phyloP scores from a whole-genome alignment of 2,888 invertebrate genomes.

The Dasypogon diadema region DNA sequence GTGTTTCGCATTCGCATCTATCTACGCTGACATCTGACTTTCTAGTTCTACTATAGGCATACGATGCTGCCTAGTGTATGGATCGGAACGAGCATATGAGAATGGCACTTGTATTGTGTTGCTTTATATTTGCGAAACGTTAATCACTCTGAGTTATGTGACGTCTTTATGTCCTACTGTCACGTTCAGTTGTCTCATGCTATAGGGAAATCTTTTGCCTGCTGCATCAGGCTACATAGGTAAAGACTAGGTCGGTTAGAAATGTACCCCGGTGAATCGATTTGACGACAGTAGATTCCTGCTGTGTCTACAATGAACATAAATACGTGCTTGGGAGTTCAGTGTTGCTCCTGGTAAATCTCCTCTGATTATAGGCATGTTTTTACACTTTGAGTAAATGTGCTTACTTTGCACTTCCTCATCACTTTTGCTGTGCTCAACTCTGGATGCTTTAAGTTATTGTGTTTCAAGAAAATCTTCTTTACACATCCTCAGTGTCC shows the following conservation, averaged over 20 bases:
- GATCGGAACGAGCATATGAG: neutral
- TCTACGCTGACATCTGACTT: constrained; percentile 43
- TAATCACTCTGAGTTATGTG: constrained; percentile 69
- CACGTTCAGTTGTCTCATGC: constrained; percentile 64
- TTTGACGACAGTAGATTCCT: neutral
- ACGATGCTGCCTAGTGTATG: neutral
- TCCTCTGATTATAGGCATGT: constrained; percentile 12
- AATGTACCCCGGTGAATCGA: neutral
- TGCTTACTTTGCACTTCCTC: too few relatives aligned
- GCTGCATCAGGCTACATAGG: neutral
- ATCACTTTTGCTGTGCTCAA: too few relatives aligned
- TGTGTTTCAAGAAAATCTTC: too few relatives aligned
- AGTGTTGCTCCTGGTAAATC: neutral
- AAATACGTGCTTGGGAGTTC: neutral
- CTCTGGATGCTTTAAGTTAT: too few relatives aligned
- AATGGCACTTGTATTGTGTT: constrained; percentile 41
- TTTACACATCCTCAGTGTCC: too few relatives aligned
- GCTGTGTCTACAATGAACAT: neutral
- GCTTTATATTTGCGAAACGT: constrained; percentile 60
- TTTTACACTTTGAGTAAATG: neutral
- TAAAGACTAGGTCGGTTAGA: neutral
- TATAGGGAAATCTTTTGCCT: constrained; percentile 39
- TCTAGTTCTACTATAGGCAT: constrained; percentile 9
- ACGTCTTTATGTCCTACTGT: constrained; percentile 66
- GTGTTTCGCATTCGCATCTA: constrained; percentile 34